Percentiles rank a stretch among this genome's conserved stretches.
Evolutionary conservation across 2,888 invertebrate species (phyloP).

Genomic region (Frankliniella fusca): DNA sequence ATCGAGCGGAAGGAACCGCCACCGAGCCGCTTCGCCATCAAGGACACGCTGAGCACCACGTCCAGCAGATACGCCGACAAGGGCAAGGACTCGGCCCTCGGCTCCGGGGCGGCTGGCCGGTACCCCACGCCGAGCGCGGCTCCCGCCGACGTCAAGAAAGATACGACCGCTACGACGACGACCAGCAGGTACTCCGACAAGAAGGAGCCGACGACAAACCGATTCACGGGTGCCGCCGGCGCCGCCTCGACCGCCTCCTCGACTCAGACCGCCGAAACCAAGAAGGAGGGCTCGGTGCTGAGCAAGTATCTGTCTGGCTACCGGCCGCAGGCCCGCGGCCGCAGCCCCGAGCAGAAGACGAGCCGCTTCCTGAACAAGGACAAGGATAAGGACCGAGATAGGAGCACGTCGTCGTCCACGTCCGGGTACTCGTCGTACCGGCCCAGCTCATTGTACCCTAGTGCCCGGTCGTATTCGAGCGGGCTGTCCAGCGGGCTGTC

Average conservation of each 20-base stretch:
- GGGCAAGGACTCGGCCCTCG: not conserved
- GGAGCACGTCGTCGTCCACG: conserved; percentile 30
- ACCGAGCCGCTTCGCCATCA: not conserved
- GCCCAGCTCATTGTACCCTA: conserved; percentile 32
- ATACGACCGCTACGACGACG: not conserved
- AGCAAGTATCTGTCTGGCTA: conserved; percentile 27
- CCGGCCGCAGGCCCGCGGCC: conserved; percentile 26
- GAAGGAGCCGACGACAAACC: not conserved
- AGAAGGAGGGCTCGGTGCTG: conserved; percentile 10
- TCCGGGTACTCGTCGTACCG: conserved; percentile 33
- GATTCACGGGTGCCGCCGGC: not conserved
- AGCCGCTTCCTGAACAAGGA: conserved; percentile 33
- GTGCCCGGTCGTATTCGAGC: not conserved
- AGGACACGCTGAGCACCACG: not conserved
- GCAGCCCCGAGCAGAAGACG: conserved; percentile 29
- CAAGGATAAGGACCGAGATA: conserved; percentile 30
- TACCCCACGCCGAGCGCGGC: not conserved
- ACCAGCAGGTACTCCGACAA: conserved; percentile 11
- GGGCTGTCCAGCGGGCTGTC: conserved; percentile 14
- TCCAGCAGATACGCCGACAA: not conserved
- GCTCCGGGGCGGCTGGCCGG: not conserved
- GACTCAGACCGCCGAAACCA: not conserved
- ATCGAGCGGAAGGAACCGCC: not conserved
- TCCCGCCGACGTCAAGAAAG: not conserved
- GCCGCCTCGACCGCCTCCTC: not conserved